Base-by-base conservation (phyloP, 2,113 vertebrate genomes). In the Blennius ocellaris region DNA sequence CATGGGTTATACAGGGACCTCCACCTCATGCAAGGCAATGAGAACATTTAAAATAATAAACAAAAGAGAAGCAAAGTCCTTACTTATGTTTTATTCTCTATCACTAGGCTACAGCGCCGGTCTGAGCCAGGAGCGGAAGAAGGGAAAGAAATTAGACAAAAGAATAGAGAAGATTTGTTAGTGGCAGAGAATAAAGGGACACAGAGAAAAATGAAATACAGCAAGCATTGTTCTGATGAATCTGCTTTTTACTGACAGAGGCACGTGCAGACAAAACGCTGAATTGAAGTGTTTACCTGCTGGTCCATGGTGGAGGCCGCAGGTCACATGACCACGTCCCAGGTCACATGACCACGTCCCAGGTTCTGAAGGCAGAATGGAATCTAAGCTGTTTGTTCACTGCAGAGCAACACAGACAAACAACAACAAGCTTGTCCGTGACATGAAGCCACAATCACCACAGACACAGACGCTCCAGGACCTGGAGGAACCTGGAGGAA, bases 31-130 rank as follows among this genome's bases (percentile, higher is more conserved):
- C 84, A 84, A 72, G 67, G 84, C 49, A 36, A 71, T 30, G 21
- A 30, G 21, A 30, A 30, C 21, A 30, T 30, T 30, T 30, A 30
- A 30, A 30, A 30, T 2, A 30, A 30, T 30, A 2, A 30, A 58
- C 12, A 58, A 55, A 59, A 6, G 75, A 80, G 77, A 57, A 36
- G 73, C 73, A 80, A 76, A 65, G 75, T 64, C 65, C 92, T 93
- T 93, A 94, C 92, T 87, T 58, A 73, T 73, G 45, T 54, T 75
- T 60, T 86, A n/a, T n/a, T n/a, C n/a, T 87, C 51, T 87, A 81
- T 86, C 81, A 89, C 80, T 87, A 90, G 80, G 72, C 75, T 89
- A 91, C 80, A 76, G 86, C 82, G 85, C 88, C 90, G 78, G 80
- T 70, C 64, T 78, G 48, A 55, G 52, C 66, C 73, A 90, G 64